phyloP scores from a whole-genome alignment of 2,113 vertebrate genomes.

The Scolopax mira region DNA sequence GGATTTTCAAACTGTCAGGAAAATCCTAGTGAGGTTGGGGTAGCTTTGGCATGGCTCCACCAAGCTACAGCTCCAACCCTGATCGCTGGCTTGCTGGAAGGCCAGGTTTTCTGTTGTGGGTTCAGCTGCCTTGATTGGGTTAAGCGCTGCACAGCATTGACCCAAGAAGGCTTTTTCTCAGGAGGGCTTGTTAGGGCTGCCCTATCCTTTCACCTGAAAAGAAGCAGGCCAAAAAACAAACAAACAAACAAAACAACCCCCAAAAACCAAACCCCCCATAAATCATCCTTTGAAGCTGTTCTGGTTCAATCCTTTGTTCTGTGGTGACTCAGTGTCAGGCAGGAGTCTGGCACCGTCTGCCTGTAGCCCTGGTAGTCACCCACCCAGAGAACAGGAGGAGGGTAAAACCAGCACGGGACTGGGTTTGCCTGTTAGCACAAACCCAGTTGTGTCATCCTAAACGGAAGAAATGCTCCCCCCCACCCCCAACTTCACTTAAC shows the following conservation, averaged over 20 bases:
- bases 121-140: neutral
- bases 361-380: rapidly evolving
- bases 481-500: neutral
- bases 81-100: rapidly evolving
- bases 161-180: neutral
- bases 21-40: conserved; percentile 44
- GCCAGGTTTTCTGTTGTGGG: neutral
- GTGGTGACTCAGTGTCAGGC: rapidly evolving
- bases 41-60: neutral
- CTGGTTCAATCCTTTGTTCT: neutral
- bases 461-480: neutral
- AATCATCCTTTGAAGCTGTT: neutral
- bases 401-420: neutral
- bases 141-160: neutral
- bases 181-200: neutral
- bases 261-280: too few relatives aligned
- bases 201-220: neutral
- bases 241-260: neutral
- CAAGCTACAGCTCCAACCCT: neutral
- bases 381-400: neutral
- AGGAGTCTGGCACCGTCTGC: neutral
- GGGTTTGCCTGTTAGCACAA: neutral
- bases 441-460: neutral
- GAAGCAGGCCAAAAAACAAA: too few relatives aligned
- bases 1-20: conserved; percentile 32